These are phyloP conservation scores for Drosophila monieri DNA, from an alignment of 2,888 invertebrate species.

Conservation along the genomic window DNA sequence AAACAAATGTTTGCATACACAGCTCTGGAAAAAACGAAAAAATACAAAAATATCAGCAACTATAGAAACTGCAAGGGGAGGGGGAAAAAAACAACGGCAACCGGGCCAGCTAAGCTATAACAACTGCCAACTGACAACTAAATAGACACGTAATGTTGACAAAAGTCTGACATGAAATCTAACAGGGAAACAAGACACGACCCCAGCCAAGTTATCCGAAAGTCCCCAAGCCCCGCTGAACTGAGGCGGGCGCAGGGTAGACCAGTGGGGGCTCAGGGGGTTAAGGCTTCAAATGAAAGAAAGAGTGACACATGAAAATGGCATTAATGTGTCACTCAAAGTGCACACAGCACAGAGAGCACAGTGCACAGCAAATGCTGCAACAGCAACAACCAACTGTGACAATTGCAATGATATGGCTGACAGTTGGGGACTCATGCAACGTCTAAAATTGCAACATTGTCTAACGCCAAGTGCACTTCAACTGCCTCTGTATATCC, in stretches of 20 bases:
- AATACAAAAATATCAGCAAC: constrained; percentile 26
- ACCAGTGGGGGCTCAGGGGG: constrained; percentile 2
- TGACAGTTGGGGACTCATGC: constrained; percentile 67
- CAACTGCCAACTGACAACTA: constrained; percentile 77
- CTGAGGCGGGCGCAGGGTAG: not conserved
- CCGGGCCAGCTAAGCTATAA: constrained; percentile 39
- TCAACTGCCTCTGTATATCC: constrained; percentile 23
- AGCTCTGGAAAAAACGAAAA: constrained; percentile 32
- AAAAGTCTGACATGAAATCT: constrained; percentile 79
- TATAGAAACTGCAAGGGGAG: constrained; percentile 30
- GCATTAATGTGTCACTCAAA: constrained; percentile 82
- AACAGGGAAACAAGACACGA: constrained; percentile 58
- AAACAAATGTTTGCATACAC: constrained; percentile 40
- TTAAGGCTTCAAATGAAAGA: constrained; percentile 72
- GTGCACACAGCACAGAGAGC: constrained; percentile 59
- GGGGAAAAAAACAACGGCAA: constrained; percentile 16
- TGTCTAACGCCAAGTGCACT: constrained; percentile 72
- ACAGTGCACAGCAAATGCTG: constrained; percentile 53
- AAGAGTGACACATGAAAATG: constrained; percentile 81
- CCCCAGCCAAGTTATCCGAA: constrained; percentile 51
- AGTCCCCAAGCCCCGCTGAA: constrained; percentile 24
- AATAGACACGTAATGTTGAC: constrained; percentile 80
- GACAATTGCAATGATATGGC: constrained; percentile 74
- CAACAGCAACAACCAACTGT: constrained; percentile 56
- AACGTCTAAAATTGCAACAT: constrained; percentile 72